Evolutionary conservation across 2,797 vertebrate species (phyloP).

Genomic region (Cyprinella venusta): DNA sequence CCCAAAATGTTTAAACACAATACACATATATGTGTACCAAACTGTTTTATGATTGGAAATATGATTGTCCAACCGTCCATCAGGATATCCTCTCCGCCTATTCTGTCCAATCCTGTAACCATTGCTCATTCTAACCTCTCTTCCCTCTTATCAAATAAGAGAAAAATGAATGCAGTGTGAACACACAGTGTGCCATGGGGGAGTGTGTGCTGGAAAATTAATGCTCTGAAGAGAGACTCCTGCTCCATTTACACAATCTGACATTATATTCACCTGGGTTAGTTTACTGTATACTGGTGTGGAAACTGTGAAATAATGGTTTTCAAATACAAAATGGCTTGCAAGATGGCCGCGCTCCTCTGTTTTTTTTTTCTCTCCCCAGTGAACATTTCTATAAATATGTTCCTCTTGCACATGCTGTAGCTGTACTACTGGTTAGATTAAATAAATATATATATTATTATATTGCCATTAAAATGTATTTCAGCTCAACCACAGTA

Average conservation of each 20-base stretch:
- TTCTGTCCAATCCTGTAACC: conserved; percentile 7
- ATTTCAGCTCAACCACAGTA: too few species aligned
- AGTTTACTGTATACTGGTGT: not conserved
- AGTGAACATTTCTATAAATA: conserved; percentile 23
- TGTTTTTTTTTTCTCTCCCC: not conserved
- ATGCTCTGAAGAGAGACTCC: conserved; percentile 8
- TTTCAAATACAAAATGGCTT: not conserved
- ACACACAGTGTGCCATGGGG: not conserved
- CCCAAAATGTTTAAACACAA: too few species aligned
- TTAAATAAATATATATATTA: too few species aligned
- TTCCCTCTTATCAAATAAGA: not conserved
- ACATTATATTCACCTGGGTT: not conserved
- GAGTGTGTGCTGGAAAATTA: conserved; percentile 23
- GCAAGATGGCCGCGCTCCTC: not conserved
- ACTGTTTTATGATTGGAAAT: not conserved
- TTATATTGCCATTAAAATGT: too few species aligned
- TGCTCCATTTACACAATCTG: conserved; percentile 9
- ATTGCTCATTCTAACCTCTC: not conserved
- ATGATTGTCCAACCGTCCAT: not conserved
- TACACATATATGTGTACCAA: not conserved
- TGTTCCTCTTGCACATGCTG: not conserved
- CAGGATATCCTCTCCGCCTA: conserved; percentile 12
- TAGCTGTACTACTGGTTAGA: not conserved
- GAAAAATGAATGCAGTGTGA: conserved; percentile 21
- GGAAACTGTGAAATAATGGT: not conserved